Evolutionary conservation across 2,113 vertebrate species (phyloP).

Genomic region (Riparia riparia): DNA sequence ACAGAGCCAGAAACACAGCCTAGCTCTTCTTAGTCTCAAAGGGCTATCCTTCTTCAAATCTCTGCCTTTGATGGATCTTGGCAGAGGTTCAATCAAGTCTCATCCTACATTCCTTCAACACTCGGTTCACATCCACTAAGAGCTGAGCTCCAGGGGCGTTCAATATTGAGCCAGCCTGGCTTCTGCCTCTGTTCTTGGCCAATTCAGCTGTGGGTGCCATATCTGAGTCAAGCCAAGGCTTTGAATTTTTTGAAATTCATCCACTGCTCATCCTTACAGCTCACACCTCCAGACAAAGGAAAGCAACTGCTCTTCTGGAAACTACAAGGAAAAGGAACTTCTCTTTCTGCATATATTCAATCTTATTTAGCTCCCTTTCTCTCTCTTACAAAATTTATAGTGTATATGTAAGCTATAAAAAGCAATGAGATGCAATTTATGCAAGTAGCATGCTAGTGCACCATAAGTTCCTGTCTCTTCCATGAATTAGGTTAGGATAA

Average conservation of each 20-base stretch:
- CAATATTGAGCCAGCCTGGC: conserved; percentile 47
- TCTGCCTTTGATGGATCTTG: conserved; percentile 50
- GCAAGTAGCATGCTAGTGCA: not conserved
- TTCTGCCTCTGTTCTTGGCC: conserved; percentile 46
- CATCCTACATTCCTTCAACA: conserved; percentile 57
- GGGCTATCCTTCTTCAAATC: conserved; percentile 41
- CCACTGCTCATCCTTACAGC: conserved; percentile 52
- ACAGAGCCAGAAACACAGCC: conserved; percentile 39
- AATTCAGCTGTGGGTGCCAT: conserved; percentile 39
- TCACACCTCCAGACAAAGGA: conserved; percentile 58
- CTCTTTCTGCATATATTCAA: not conserved
- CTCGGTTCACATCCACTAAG: conserved; percentile 26
- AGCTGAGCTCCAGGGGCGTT: conserved; percentile 46
- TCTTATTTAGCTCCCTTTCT: conserved; percentile 9
- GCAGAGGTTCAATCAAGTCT: conserved; percentile 59
- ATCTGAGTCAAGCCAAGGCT: conserved; percentile 52
- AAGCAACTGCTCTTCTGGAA: conserved; percentile 41
- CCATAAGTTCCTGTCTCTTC: not conserved
- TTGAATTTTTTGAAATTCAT: conserved; percentile 54
- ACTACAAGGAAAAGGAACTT: conserved; percentile 17
- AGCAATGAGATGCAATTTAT: conserved; percentile 54
- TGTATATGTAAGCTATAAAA: conserved; percentile 43
- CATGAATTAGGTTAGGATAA: not conserved
- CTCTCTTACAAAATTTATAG: conserved; percentile 33
- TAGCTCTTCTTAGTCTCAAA: conserved; percentile 31